Evolutionary conservation across 2,113 vertebrate species (phyloP), one percentile per base, ranked within the genome.

Genomic region (Myotis brandtii): DNA sequence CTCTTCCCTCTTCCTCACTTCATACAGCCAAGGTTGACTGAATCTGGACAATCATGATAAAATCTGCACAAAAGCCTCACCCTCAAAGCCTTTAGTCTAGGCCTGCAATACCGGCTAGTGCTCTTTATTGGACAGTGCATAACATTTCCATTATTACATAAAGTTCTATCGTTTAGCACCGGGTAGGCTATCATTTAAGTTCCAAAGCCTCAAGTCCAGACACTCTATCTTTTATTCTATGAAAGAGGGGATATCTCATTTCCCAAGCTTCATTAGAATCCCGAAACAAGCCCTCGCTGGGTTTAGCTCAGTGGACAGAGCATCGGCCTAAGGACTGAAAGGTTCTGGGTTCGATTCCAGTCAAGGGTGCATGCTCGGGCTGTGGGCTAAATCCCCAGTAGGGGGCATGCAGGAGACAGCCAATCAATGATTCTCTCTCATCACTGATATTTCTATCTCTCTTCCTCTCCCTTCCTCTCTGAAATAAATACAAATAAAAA

Each of bases 11-110:
- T 80, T 75, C 27, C 52, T 94, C 30, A 77, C 34, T 70, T 79
- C 46, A 88, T 48, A 25, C 23, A 50, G 2, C 85, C 86, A 90
- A 92, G 67, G 34, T 37, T 95, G 62, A 93, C 18, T 94, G 54
- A 85, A 88, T 91, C 81, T 92, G 37, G 70, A 54, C 32, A 70
- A 32, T 92, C 40, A 48, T 37, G 17, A 94, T 86, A 86, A 95
- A 72, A 87, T 85, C 7, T 92, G 12, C 34, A 92, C 21, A 77
- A 81, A 95, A 93, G 50, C 77, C 72, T 69, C 40, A 84, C 72
- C 79, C 79, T 85, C 48, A 94, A 95, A 95, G 80, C 43, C 37
- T 94, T 91, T 50, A 25, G 10, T 40, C n/a, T 76, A 86, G 23
- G 76, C 9, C 72, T 79, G 16, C n/a, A 37, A 27, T 80, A 79